phyloP scores from a whole-genome alignment of 2,113 vertebrate species.

The Irena cyanogastra region DNA sequence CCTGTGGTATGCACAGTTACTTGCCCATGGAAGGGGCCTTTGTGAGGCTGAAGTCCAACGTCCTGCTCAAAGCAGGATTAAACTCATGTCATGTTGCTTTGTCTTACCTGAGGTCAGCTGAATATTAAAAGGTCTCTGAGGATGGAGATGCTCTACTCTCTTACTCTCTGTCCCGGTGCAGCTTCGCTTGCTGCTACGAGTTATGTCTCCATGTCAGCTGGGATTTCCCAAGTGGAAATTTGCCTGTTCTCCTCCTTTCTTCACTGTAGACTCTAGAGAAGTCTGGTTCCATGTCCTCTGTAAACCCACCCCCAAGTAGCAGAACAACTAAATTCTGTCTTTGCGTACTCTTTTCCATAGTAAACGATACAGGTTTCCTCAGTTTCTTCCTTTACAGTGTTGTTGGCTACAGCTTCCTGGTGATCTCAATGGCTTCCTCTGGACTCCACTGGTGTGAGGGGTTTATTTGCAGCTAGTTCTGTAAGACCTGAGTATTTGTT shows the following conservation, averaged over 20 bases:
- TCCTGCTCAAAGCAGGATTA: not conserved
- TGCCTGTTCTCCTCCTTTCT: not conserved
- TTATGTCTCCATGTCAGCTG: accelerated
- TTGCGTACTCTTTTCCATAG: not conserved
- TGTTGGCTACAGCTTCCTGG: not conserved
- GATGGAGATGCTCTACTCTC: not conserved
- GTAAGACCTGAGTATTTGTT: not conserved
- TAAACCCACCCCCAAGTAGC: not conserved
- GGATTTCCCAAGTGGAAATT: not conserved
- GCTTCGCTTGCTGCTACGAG: not conserved
- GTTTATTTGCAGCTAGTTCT: not conserved
- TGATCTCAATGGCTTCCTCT: not conserved
- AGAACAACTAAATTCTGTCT: not conserved
- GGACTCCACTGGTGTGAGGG: not conserved
- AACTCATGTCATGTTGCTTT: not conserved
- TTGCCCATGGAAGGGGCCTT: not conserved
- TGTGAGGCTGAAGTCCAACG: not conserved
- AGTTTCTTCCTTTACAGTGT: not conserved
- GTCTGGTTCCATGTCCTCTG: not conserved
- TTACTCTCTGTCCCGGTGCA: not conserved
- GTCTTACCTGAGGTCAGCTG: not conserved
- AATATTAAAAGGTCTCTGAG: not conserved
- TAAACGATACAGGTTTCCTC: not conserved
- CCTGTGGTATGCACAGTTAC: not conserved
- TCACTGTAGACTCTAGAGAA: not conserved